These are phyloP conservation scores for Biston stratarius DNA, from an alignment of 2,888 invertebrate genomes.

Conservation along the genomic window DNA sequence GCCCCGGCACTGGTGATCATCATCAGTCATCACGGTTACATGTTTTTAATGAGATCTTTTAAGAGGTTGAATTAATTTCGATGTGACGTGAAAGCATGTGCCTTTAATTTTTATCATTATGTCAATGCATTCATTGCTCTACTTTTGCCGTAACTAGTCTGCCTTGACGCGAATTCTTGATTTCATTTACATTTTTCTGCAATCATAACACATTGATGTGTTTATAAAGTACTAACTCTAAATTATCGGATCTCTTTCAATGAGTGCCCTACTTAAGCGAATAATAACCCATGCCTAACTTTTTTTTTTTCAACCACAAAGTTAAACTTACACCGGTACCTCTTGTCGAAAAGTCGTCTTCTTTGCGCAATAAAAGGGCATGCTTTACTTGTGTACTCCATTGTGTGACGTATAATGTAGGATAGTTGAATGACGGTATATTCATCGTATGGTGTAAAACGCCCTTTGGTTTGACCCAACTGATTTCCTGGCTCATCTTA, in stretches of 20 bases:
- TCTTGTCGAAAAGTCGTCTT: neutral
- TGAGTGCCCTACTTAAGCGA: neutral
- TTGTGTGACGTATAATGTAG: neutral
- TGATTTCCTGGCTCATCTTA: too few species aligned
- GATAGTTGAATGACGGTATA: too few species aligned
- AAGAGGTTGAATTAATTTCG: neutral
- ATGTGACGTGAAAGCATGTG: neutral
- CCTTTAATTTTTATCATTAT: neutral
- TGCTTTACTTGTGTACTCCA: neutral
- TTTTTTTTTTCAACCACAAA: neutral
- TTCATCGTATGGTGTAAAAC: too few species aligned
- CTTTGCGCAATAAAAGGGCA: constrained; percentile 1
- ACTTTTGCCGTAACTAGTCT: constrained; percentile 1
- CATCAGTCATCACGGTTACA: too few species aligned
- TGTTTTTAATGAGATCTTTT: neutral
- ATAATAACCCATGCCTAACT: neutral
- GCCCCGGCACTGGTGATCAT: too few species aligned
- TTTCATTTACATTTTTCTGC: constrained; percentile 4
- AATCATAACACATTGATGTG: neutral
- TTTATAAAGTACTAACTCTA: neutral
- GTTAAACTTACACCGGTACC: neutral
- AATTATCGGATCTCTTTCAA: neutral
- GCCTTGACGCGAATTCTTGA: constrained; percentile 12
- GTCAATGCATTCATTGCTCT: neutral
- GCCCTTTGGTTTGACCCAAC: too few species aligned